Percentiles rank a stretch among this genome's conserved stretches.
These are phyloP conservation scores for Turnix velox DNA, from an alignment of 2,113 vertebrate species.

Conservation along the genomic window DNA sequence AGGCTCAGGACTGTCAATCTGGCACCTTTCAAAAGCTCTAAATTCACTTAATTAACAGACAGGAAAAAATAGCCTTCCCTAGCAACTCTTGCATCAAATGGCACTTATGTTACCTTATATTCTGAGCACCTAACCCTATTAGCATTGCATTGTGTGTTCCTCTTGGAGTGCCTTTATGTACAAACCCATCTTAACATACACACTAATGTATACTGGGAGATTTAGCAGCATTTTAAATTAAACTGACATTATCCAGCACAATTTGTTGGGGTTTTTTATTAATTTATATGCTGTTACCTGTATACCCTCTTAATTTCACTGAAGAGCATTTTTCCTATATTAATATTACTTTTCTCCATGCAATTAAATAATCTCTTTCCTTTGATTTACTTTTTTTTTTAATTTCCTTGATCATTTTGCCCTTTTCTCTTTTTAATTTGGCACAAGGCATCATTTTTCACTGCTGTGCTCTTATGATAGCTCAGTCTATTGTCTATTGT, in stretches of 20 bases:
- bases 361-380: background rate
- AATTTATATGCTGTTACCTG: background rate
- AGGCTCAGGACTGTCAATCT: constrained; percentile 20
- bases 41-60: constrained; percentile 60
- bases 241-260: background rate
- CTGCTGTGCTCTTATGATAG: background rate
- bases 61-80: constrained; percentile 40
- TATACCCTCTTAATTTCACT: background rate
- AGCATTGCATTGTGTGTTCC: constrained; percentile 46
- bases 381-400: background rate
- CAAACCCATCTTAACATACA: background rate
- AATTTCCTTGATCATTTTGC: background rate
- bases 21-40: constrained; percentile 57
- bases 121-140: constrained; percentile 60
- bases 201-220: background rate
- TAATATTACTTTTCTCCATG: background rate
- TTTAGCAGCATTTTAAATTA: constrained; percentile 21
- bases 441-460: background rate
- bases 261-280: background rate
- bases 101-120: constrained; percentile 55
- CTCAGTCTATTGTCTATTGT: background rate
- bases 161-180: constrained; percentile 39
- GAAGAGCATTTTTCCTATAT: background rate
- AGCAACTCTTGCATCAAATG: constrained; percentile 62
- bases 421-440: background rate